phyloP scores from a whole-genome alignment of 2,113 vertebrate species.

The Hippopotamus amphibius region DNA sequence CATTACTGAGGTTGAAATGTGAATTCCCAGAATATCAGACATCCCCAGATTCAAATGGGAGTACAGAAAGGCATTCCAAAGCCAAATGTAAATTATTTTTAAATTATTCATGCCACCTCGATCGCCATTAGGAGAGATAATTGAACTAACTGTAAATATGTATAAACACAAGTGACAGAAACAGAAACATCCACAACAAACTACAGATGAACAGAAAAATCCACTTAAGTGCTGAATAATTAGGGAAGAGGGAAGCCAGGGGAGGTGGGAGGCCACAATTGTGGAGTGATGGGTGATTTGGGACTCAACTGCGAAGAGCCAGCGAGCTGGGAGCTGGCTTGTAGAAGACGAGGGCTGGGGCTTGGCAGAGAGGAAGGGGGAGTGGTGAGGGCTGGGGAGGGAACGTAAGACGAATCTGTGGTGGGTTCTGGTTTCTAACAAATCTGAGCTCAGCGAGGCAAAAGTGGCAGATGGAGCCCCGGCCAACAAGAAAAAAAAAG shows the following conservation, averaged over 20 bases:
- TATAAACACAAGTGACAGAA: constrained; percentile 52
- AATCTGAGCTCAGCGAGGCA: not conserved
- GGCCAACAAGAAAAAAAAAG: not conserved
- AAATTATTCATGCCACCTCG: constrained; percentile 62
- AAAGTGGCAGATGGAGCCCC: not conserved
- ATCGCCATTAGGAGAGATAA: constrained; percentile 26
- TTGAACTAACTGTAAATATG: constrained; percentile 53
- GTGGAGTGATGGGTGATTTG: not conserved
- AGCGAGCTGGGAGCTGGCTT: not conserved
- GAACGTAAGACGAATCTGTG: not conserved
- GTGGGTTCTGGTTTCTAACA: constrained; percentile 37
- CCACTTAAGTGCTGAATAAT: not conserved
- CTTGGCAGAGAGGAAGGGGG: rapidly evolving
- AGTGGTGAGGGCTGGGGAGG: not conserved
- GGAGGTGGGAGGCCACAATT: not conserved
- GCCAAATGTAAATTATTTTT: constrained; percentile 25
- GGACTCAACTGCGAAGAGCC: not conserved
- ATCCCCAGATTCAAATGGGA: not conserved
- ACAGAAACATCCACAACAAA: not conserved
- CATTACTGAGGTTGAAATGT: not conserved
- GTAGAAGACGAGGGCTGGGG: not conserved
- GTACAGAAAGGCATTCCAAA: constrained; percentile 9
- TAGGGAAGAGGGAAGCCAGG: not conserved
- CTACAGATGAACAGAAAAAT: constrained; percentile 42
- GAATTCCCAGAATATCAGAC: constrained; percentile 47